A percentile compares a stretch with the other conserved stretches of the same genome.
Conservation (phyloP, 2,797 vertebrate species). For the Melanogrammus aeglefinus region DNA sequence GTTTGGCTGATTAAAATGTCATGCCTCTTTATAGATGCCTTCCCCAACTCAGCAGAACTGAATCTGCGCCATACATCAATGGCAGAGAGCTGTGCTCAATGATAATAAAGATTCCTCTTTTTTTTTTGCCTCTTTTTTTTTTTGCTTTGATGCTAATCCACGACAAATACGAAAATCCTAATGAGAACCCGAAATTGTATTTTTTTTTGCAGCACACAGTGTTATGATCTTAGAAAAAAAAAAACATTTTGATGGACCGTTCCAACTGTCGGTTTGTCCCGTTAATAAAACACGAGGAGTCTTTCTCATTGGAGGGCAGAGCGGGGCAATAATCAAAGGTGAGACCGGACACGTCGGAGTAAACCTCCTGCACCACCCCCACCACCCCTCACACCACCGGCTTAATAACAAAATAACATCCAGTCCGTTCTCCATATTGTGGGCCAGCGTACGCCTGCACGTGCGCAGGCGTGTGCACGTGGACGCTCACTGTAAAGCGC, state of each 20-base stretch:
- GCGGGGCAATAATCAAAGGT: slow-evolving; percentile 35
- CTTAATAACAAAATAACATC: not conserved
- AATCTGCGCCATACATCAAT: slow-evolving; percentile 65
- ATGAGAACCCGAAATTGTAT: slow-evolving; percentile 12
- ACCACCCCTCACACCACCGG: not conserved
- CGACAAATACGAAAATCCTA: not conserved
- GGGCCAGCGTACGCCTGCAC: slow-evolving; percentile 26
- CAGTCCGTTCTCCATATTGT: slow-evolving; percentile 24
- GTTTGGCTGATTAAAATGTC: slow-evolving; percentile 74
- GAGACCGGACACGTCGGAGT: not conserved
- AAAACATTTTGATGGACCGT: not conserved
- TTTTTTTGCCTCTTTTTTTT: not conserved
- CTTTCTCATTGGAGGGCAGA: not conserved
- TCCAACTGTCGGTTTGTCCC: not conserved
- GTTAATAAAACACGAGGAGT: not conserved
- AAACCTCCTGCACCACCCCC: too few relatives aligned
- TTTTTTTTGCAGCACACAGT: slow-evolving; percentile 16
- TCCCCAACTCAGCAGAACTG: slow-evolving; percentile 71
- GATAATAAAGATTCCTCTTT: slow-evolving; percentile 54
- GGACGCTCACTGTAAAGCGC: slow-evolving; percentile 51
- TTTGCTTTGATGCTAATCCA: not conserved
- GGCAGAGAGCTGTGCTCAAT: slow-evolving; percentile 58
- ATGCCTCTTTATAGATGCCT: slow-evolving; percentile 73
- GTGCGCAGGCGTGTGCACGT: not conserved
- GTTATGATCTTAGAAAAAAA: too few relatives aligned